Base-by-base conservation (phyloP, 2,113 vertebrate species). In the Labeo rohita region DNA sequence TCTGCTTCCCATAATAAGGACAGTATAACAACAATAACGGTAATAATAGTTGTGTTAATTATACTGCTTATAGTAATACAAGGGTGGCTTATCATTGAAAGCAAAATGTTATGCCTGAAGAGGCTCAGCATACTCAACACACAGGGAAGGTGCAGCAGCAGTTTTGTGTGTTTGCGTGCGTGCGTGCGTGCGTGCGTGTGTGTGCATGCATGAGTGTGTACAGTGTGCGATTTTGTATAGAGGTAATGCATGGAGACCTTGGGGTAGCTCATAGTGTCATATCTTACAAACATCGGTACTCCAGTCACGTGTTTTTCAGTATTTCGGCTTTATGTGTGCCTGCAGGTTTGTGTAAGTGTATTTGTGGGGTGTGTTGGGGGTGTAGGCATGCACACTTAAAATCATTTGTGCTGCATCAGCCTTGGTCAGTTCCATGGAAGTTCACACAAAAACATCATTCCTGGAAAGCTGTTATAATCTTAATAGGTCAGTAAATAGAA, bases 1-100 rank as follows among this genome's bases (percentile, higher is more conserved):
- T 94, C 92, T 89, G 92, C 92, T 95, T 95, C 92, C 93, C 93
- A 94, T 94, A 93, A 93, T 94, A 94, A 92, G 90, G 91, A 89
- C 89, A 83, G 84, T 91, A 90, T 92, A 93, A 93, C 83, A 85
- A 93, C 91, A 93, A 93, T 89, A 88, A 92, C 74, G 50, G 59
- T 81, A 79, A 78, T 77, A 77, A 66, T 84, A 86, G 80, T 52
- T 80, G 49, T 54, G 66, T 84, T 88, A 65, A 82, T 85, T 45
- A 83, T 66, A 78, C 63, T 45, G 81, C 80, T 87, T 68, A 75
- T 52, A 90, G 84, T 84, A 89, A 81, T 86, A 81, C 85, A 75
- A 88, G 80, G 87, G 82, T 74, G 82, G 83, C 61, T 84, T 78
- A 84, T 76, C 63, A 81, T 54, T 68, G 28, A 80, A 85, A 73